phyloP scores from a whole-genome alignment of 2,888 invertebrate species.

The Perdita meconis region DNA sequence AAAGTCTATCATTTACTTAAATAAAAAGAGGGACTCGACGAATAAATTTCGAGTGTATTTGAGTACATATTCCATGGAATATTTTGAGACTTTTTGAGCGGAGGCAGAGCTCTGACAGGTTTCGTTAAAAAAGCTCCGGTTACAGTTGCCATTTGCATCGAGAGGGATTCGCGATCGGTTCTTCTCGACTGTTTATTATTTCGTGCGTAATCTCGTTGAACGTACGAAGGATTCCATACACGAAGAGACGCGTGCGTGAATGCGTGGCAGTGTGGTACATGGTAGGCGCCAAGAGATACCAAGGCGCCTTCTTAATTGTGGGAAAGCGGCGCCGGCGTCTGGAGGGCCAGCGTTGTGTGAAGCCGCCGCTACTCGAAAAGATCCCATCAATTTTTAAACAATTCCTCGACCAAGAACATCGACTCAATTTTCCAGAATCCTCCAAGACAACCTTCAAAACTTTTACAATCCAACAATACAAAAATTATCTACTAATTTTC shows the following conservation, averaged over 20 bases:
- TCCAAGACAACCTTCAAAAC: too few species aligned
- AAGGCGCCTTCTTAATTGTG: conserved; percentile 80
- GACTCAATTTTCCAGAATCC: background rate
- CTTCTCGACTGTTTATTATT: conserved; percentile 47
- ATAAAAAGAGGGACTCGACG: too few species aligned
- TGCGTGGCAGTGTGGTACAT: conserved; percentile 61
- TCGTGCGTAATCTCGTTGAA: conserved; percentile 25
- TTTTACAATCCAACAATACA: too few species aligned
- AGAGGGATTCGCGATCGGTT: conserved; percentile 16
- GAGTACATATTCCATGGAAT: background rate
- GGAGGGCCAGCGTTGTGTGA: conserved; percentile 61
- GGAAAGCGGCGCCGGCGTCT: conserved; percentile 78
- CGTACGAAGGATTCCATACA: conserved; percentile 42
- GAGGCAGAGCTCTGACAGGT: background rate
- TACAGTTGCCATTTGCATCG: background rate
- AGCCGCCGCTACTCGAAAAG: conserved; percentile 31
- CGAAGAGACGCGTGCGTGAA: conserved; percentile 67
- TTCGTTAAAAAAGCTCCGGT: background rate
- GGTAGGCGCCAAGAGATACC: conserved; percentile 79
- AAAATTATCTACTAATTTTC: too few species aligned
- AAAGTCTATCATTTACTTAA: too few species aligned
- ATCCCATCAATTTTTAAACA: conserved; percentile 54
- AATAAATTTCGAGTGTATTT: too few species aligned
- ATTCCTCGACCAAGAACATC: conserved; percentile 12
- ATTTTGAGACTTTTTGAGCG: background rate